These are phyloP conservation scores for Hafferia zeledoni DNA, from an alignment of 2,797 vertebrate genomes.

Conservation along the genomic window DNA sequence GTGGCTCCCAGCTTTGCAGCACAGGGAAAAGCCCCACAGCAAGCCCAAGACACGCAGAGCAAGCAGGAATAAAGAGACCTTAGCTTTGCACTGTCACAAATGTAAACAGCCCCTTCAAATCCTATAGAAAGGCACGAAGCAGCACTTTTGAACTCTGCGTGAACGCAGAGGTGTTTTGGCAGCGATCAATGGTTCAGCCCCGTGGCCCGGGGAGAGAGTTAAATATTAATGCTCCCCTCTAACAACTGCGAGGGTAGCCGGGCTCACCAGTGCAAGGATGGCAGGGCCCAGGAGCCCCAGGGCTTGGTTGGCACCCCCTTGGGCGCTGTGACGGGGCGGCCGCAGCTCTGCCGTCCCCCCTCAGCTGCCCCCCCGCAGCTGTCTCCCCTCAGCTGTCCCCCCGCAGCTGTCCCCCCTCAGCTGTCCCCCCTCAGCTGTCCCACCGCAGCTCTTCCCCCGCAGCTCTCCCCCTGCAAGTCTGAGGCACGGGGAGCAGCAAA, in stretches of 20 bases:
- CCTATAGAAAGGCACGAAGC: background rate
- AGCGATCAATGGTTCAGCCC: background rate
- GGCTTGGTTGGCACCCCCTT: background rate
- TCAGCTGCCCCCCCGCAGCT: too few species aligned
- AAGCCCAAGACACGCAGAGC: background rate
- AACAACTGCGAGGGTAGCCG: background rate
- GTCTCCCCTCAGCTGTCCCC: background rate
- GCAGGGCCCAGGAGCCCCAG: background rate
- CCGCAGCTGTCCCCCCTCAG: too few species aligned
- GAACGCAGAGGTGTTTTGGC: background rate
- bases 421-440: too few species aligned
- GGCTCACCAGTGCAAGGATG: background rate
- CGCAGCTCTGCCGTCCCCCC: background rate
- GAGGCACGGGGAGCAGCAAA: background rate
- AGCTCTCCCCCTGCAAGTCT: background rate
- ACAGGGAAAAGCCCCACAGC: background rate
- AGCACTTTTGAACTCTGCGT: background rate
- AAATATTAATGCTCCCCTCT: conserved; percentile 27
- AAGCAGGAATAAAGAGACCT: background rate
- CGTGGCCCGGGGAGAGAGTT: background rate
- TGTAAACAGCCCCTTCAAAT: background rate
- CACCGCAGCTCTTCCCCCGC: too few species aligned
- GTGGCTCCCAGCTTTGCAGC: background rate
- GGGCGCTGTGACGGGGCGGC: background rate
- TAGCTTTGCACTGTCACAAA: background rate